Base-by-base conservation (phyloP, 2,113 vertebrate genomes). In the Pseudopodoces humilis region DNA sequence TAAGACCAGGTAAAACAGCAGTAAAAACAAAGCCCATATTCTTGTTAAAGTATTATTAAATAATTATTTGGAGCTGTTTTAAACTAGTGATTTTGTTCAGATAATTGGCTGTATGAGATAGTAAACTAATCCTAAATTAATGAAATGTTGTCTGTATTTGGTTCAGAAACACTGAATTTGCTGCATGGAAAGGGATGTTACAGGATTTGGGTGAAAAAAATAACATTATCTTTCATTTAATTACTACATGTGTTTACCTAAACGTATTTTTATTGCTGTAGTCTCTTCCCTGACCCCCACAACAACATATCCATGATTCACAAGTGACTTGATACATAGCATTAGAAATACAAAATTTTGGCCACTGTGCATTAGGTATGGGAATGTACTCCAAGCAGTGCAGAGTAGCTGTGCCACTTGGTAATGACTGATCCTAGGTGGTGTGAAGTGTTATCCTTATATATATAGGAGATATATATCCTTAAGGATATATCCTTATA, bases 291-390 rank as follows among this genome's bases (percentile, higher is more conserved):
- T 46, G 19, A 35, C 15, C 6, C 10, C 14, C 10, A 16, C 11
- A 62, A 15, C 19, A 67, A 11, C 2, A 1, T 58, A 14, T 43
- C 35, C 44, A 0, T 55, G 63, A 27, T 65, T 44, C 44, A 35
- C 25, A 24, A 59, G 27, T 41, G 28, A 13, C 13, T 65, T 49
- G 37, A 10, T 53, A 17, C 0, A 0, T 21, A 69, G 23, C 15
- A 24, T 69, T 62, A 53, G 27, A 60, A 90, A 41, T 31, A 25
- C 2, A 43, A 17, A 52, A 37, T 80, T 81, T 30, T 78, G 80
- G 7, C 19, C 43, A 1, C 24, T 50, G 30, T 50, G 17, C 9
- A 2, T 47, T 59, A 7, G 0, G 0, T 55, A 2, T 27, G 21
- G 39, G 27, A 17, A 15, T 4, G 44, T 35, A 5, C 49, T 69